Base-by-base conservation (phyloP, 2,797 vertebrate genomes). In the Crax fasciolata region DNA sequence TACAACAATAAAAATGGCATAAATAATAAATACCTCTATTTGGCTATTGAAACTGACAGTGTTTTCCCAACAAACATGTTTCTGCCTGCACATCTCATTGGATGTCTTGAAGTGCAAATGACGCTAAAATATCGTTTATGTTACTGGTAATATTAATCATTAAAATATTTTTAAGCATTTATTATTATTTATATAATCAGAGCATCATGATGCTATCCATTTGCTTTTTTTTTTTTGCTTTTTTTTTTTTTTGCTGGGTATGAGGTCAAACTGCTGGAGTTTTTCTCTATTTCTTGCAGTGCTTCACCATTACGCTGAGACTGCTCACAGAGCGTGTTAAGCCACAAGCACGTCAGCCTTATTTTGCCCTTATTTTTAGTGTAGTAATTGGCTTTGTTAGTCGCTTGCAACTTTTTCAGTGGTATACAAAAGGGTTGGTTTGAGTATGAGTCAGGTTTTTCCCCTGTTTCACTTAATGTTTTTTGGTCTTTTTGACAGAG, bases 361-460 rank as follows among this genome's bases (percentile, higher is more conserved):
- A 52, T 41, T 41, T 30, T 70, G 63, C 5, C 63, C 30, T 32
- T n/a, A 23, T 27, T 54, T 79, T 72, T 19, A n/a, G 11, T 30
- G 10, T 44, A 19, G 10, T 49, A 30, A 43, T 82, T 71, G 32
- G 30, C 35, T 74, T 66, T 70, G 11, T 67, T 84, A 24, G 6
- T 91, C 54, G 1, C 12, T 84, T 76, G 13, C 43, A 55, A 2
- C 25, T 5, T n/a, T 90, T 89, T 62, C 43, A 28, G 15, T 70
- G 10, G 2, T 49, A 14, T 25, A 57, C 4, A 27, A 35, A 43
- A 67, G 27, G 23, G 66, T 82, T 94, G 61, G 38, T 83, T 39
- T 68, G 23, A 39, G 14, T 39, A 6, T 4, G 15, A 39, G 20
- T 19, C 24, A 6, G 0, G 0, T 5, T 59, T 85, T 1, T 1